phyloP scores from a whole-genome alignment of 1,140 invertebrate species.

The Calycopis cecrops region DNA sequence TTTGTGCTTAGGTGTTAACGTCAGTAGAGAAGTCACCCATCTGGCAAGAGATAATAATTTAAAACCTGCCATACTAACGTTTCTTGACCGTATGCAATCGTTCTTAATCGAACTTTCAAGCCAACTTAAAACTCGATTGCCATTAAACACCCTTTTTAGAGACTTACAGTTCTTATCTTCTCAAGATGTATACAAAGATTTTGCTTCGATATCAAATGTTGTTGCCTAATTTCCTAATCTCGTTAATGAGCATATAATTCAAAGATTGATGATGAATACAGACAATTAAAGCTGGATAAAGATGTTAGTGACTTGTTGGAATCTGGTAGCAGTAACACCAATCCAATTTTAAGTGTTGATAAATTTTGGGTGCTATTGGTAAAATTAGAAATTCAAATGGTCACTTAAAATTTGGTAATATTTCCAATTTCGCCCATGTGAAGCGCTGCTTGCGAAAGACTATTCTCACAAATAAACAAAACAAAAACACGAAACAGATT shows the following conservation, averaged over 20 bases:
- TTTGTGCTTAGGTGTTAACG: neutral
- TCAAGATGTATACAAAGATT: slow-evolving; percentile 43
- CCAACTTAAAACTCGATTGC: slow-evolving; percentile 25
- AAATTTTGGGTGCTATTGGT: slow-evolving; percentile 4
- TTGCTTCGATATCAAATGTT: slow-evolving; percentile 20
- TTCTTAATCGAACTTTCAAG: slow-evolving; percentile 10
- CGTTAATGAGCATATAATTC: slow-evolving; percentile 7
- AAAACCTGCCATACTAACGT: slow-evolving; percentile 16
- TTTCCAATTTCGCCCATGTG: slow-evolving; percentile 14
- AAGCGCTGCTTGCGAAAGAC: slow-evolving; percentile 16
- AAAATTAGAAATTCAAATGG: neutral
- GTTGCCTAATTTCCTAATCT: slow-evolving; percentile 13
- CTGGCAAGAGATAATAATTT: slow-evolving; percentile 14
- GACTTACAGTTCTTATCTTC: slow-evolving; percentile 29
- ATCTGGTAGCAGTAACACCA: slow-evolving; percentile 7
- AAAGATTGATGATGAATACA: slow-evolving; percentile 16
- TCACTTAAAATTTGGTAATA: neutral
- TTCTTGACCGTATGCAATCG: slow-evolving; percentile 21
- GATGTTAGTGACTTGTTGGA: slow-evolving; percentile 14
- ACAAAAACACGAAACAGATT: slow-evolving; percentile 14
- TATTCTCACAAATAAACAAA: slow-evolving; percentile 16
- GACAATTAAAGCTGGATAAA: slow-evolving; percentile 19
- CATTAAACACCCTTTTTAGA: slow-evolving; percentile 23
- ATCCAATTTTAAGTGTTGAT: slow-evolving; percentile 2
- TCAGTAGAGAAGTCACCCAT: neutral